Evolutionary conservation across 2,888 invertebrate genomes (phyloP).

Genomic region (Pinctada fucata): DNA sequence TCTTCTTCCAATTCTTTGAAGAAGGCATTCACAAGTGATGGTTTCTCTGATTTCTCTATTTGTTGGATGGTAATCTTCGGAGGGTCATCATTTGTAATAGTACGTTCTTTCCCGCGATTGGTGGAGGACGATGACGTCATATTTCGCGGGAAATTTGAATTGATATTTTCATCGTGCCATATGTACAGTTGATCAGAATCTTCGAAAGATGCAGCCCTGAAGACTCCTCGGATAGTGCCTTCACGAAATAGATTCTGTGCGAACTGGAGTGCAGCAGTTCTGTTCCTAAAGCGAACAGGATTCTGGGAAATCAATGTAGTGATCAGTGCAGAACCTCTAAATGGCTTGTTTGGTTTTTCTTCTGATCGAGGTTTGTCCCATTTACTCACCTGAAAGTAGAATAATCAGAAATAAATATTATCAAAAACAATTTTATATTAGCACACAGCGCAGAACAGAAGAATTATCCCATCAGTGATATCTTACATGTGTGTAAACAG

Average conservation of each 20-base stretch:
- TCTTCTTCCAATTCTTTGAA: constrained; percentile 56
- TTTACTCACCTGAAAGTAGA: not conserved
- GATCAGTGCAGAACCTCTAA: constrained; percentile 72
- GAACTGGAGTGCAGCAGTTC: constrained; percentile 65
- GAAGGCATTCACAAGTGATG: constrained; percentile 50
- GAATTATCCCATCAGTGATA: too few species aligned
- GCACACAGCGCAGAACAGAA: too few species aligned
- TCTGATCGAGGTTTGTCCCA: not conserved
- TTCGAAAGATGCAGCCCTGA: constrained; percentile 66
- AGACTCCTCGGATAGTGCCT: constrained; percentile 67
- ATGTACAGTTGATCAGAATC: constrained; percentile 71
- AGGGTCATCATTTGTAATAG: constrained; percentile 9
- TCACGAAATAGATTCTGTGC: constrained; percentile 68
- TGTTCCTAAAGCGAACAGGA: constrained; percentile 60
- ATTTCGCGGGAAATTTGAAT: constrained; percentile 35
- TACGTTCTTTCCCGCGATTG: constrained; percentile 7
- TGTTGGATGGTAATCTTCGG: constrained; percentile 26
- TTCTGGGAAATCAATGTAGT: constrained; percentile 68
- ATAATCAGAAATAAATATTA: too few species aligned
- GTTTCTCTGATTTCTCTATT: constrained; percentile 21
- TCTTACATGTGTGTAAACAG: too few species aligned
- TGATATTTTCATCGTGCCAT: constrained; percentile 61
- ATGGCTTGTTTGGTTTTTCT: constrained; percentile 36
- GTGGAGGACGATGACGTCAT: constrained; percentile 54
- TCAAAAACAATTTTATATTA: too few species aligned